These are phyloP conservation scores for Trinectes maculatus DNA, from an alignment of 2,113 vertebrate species.

Conservation along the genomic window DNA sequence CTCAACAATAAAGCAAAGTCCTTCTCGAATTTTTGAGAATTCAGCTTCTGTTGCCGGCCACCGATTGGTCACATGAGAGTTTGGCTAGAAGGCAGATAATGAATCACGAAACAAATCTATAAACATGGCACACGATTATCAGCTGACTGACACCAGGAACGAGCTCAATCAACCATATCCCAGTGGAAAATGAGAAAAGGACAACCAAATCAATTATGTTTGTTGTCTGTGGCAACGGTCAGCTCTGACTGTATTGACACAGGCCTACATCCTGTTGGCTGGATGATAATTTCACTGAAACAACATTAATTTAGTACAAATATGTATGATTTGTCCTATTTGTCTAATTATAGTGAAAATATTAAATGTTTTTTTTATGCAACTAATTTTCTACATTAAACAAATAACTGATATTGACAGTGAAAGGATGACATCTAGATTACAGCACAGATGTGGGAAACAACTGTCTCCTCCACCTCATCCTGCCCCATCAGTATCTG, in stretches of 20 bases:
- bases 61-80: constrained; percentile 26
- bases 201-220: constrained; percentile 14
- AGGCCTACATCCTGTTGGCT: not conserved
- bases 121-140: constrained; percentile 56
- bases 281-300: not conserved
- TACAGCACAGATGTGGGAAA: not conserved
- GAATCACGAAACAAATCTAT: constrained; percentile 65
- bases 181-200: constrained; percentile 22
- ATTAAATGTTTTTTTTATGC: no score
- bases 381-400: no score
- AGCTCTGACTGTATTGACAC: not conserved
- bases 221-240: not conserved
- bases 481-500: not conserved
- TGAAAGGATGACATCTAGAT: no score
- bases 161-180: constrained; percentile 23
- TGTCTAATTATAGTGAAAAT: not conserved
- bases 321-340: not conserved
- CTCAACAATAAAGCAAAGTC: not conserved
- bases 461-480: not conserved
- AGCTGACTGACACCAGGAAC: constrained; percentile 31
- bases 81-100: constrained; percentile 39
- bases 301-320: not conserved
- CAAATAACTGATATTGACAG: no score
- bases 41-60: constrained; percentile 54
- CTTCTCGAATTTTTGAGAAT: constrained; percentile 1